Conservation (phyloP, 23 tunicate species). For the Aplidium turbinatum region DNA sequence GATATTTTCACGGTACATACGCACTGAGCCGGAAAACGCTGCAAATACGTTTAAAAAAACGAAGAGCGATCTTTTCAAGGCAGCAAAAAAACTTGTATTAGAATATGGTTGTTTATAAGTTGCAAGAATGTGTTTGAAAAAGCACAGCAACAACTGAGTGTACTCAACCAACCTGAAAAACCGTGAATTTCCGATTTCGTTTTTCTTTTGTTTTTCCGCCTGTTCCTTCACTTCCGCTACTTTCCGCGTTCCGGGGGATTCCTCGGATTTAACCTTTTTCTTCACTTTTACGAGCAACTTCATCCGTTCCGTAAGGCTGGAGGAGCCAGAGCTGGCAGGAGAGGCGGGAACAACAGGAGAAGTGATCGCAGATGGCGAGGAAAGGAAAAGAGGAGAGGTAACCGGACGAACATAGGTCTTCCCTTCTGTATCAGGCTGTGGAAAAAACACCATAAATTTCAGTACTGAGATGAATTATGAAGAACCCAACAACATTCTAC, state of each 20-base stretch:
- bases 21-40: too few relatives aligned
- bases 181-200: constrained; percentile 37
- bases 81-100: too few relatives aligned
- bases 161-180: constrained; percentile 32
- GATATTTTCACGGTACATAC: too few relatives aligned
- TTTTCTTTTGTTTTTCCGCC: constrained; percentile 4
- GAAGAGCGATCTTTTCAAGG: too few relatives aligned
- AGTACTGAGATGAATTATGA: too few relatives aligned
- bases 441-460: too few relatives aligned
- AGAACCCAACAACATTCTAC: too few relatives aligned
- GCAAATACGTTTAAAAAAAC: too few relatives aligned
- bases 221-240: constrained; percentile 1
- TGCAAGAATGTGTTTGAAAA: too few relatives aligned
- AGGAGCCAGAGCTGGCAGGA: not conserved
- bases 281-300: constrained; percentile 79
- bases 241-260: constrained; percentile 10
- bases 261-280: constrained; percentile 49
- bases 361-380: constrained; percentile 24
- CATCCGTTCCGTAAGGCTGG: constrained; percentile 59
- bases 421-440: too few relatives aligned
- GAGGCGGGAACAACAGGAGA: constrained; percentile 21
- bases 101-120: too few relatives aligned
- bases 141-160: too few relatives aligned
- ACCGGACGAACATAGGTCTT: not conserved
- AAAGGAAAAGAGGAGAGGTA: constrained; percentile 2